Evolutionary conservation across 2,797 vertebrate genomes (phyloP).

Genomic region (Streptopelia turtur): DNA sequence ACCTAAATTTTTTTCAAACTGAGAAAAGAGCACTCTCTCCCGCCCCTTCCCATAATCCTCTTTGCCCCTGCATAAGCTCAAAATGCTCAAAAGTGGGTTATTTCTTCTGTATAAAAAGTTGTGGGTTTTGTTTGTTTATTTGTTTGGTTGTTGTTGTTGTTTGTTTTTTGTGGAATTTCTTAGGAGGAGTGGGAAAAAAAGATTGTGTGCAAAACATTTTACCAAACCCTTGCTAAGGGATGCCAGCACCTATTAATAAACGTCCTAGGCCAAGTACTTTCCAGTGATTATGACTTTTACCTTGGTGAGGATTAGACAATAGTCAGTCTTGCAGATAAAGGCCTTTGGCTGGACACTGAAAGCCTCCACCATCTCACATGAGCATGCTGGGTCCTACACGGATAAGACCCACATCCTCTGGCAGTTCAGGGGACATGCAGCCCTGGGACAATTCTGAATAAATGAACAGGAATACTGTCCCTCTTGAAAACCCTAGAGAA

Average conservation of each 20-base stretch:
- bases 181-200: neutral
- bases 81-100: neutral
- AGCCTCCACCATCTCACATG: neutral
- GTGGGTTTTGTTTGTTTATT: too few species aligned
- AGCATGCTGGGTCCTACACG: neutral
- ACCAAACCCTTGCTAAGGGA: neutral
- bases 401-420: rapidly evolving
- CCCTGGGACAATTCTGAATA: neutral
- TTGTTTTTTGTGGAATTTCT: neutral
- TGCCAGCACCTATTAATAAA: neutral
- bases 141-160: too few species aligned
- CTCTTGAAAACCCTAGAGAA: neutral
- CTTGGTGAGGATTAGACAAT: neutral
- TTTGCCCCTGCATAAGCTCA: neutral
- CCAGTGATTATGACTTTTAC: neutral
- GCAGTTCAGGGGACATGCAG: neutral
- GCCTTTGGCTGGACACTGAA: neutral
- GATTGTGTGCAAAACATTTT: neutral
- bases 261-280: neutral
- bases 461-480: neutral
- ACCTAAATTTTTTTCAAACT: neutral
- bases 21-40: neutral
- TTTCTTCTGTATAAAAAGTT: neutral
- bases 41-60: neutral
- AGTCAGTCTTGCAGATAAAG: neutral